These are phyloP conservation scores for Abrostola tripartita DNA, from an alignment of 2,888 invertebrate species.

Conservation along the genomic window DNA sequence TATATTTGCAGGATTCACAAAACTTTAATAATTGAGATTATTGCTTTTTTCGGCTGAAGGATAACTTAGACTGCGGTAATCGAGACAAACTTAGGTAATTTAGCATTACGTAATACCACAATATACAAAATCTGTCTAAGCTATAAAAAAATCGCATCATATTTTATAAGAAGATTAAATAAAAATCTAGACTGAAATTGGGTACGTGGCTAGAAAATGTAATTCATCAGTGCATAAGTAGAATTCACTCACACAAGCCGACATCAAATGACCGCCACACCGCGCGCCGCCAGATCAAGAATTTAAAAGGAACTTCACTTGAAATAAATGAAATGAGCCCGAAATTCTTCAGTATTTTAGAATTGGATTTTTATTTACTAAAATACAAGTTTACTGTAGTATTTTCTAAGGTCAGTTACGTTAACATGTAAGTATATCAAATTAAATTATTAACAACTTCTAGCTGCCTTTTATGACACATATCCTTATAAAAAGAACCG, in stretches of 20 bases:
- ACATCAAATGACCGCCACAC: constrained; percentile 2
- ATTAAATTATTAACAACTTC: too few species aligned
- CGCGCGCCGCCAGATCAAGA: constrained; percentile 12
- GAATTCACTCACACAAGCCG: constrained; percentile 17
- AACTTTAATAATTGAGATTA: not conserved
- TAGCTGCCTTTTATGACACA: too few species aligned
- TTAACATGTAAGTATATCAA: too few species aligned
- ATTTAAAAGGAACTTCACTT: constrained; percentile 22
- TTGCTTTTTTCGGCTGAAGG: not conserved
- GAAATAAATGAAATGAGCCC: not conserved
- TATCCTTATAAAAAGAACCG: too few species aligned
- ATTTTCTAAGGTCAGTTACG: not conserved
- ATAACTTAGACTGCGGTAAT: too few species aligned
- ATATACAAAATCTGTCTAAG: too few species aligned
- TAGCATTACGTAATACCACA: too few species aligned
- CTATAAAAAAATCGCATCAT: too few species aligned
- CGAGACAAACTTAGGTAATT: too few species aligned
- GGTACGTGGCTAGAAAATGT: constrained; percentile 12
- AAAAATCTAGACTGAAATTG: constrained; percentile 5
- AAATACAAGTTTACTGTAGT: not conserved
- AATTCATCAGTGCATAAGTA: constrained; percentile 11
- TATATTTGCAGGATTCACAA: too few species aligned
- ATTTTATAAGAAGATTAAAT: not conserved
- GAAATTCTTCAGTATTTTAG: not conserved
- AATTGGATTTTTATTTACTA: too few species aligned